Conservation (phyloP, 2,113 vertebrate genomes). For the Recurvirostra avosetta region DNA sequence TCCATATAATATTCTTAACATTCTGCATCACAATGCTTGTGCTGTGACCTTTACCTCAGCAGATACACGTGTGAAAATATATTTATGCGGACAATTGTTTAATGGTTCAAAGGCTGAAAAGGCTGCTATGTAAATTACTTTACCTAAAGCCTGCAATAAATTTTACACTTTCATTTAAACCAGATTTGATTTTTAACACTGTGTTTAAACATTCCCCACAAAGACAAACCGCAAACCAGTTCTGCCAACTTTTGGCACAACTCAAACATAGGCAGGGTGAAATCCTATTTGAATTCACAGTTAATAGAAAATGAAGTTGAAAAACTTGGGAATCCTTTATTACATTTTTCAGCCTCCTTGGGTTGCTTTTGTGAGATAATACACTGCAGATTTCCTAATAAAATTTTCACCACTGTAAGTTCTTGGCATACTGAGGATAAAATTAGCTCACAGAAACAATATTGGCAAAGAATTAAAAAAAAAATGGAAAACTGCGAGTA, state of each 20-base stretch:
- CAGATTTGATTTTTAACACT: not conserved
- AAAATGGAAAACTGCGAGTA: not conserved
- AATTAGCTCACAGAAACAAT: conserved; percentile 41
- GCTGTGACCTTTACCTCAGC: conserved; percentile 33
- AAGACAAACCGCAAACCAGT: not conserved
- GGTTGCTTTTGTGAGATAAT: conserved; percentile 12
- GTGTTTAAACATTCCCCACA: not conserved
- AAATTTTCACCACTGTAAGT: not conserved
- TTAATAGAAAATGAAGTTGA: not conserved
- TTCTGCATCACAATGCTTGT: not conserved
- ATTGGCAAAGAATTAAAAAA: conserved; percentile 23
- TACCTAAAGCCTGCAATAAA: not conserved
- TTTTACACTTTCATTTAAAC: not conserved
- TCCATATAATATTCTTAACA: not conserved
- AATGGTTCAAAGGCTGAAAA: conserved; percentile 1
- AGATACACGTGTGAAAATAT: conserved; percentile 8
- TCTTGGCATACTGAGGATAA: not conserved
- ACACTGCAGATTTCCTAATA: conserved; percentile 5
- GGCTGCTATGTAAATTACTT: not conserved
- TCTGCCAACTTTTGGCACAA: not conserved
- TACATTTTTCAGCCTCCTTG: not conserved
- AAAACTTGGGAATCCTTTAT: not conserved
- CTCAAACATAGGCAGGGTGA: not conserved
- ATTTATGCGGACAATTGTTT: conserved; percentile 17
- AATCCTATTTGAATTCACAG: not conserved